Percentiles rank a stretch among this genome's conserved stretches.
Conservation (phyloP, 2,113 vertebrate species). For the Paramisgurnus dabryanus region DNA sequence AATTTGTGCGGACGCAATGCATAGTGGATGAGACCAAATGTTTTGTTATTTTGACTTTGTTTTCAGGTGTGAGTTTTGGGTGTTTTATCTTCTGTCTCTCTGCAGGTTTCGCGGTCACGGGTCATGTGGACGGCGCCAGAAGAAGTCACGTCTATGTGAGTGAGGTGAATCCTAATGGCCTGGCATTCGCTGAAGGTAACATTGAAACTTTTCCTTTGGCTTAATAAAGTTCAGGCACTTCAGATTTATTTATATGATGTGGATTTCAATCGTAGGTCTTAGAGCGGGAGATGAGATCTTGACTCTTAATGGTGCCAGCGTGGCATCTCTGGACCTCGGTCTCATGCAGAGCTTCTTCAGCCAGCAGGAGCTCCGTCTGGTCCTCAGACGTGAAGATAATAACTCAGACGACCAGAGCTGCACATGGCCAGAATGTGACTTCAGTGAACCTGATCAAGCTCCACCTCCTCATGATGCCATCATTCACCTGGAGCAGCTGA, state of each 20-base stretch:
- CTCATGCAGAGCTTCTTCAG: slow-evolving; percentile 85
- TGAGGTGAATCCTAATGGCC: slow-evolving; percentile 80
- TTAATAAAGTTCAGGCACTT: neutral
- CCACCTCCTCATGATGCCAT: slow-evolving; percentile 73
- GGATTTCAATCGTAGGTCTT: slow-evolving; percentile 75
- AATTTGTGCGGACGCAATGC: too few species aligned
- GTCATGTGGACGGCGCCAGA: slow-evolving; percentile 82
- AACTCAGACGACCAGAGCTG: slow-evolving; percentile 68
- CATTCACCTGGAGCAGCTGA: slow-evolving; percentile 77
- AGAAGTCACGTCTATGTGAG: slow-evolving; percentile 81
- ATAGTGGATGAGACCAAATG: too few species aligned
- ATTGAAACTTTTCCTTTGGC: neutral
- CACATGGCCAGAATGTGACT: slow-evolving; percentile 53
- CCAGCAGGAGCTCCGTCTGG: slow-evolving; percentile 78
- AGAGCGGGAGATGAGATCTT: slow-evolving; percentile 86
- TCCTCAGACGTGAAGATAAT: slow-evolving; percentile 70
- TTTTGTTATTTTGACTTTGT: neutral
- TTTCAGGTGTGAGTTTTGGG: too few species aligned
- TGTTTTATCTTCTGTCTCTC: neutral
- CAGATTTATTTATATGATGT: slow-evolving; percentile 21
- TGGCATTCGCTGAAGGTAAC: slow-evolving; percentile 82
- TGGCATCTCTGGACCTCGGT: slow-evolving; percentile 81
- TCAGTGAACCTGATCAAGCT: slow-evolving; percentile 60
- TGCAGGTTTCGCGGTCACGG: slow-evolving; percentile 88
- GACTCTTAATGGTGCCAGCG: slow-evolving; percentile 79